Conservation (phyloP, 2,797 vertebrate genomes). For the Channa striata region DNA sequence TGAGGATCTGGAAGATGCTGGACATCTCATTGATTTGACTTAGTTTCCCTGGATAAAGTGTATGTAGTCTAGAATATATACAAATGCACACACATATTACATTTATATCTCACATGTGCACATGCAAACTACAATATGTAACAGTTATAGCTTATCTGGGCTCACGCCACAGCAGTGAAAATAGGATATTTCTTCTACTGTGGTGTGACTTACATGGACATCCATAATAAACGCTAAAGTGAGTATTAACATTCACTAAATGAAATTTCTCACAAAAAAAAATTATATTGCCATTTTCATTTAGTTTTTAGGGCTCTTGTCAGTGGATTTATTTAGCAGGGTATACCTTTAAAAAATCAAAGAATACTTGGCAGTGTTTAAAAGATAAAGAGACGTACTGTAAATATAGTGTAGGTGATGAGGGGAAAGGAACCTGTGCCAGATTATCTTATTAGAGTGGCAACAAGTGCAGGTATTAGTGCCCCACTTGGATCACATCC, state of each 20-base stretch:
- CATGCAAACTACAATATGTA: constrained; percentile 34
- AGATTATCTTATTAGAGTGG: constrained; percentile 60
- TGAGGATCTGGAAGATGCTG: constrained; percentile 27
- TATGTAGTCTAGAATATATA: too few species aligned
- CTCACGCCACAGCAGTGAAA: constrained; percentile 56
- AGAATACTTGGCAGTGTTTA: background rate
- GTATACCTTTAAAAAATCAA: background rate
- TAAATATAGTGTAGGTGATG: constrained; percentile 23
- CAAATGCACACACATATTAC: constrained; percentile 5
- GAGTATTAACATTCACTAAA: too few species aligned
- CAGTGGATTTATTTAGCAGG: too few species aligned
- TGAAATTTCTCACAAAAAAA: too few species aligned
- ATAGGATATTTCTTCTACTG: constrained; percentile 30
- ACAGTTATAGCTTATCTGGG: constrained; percentile 61
- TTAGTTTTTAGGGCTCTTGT: too few species aligned
- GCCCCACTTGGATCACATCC: constrained; percentile 65
- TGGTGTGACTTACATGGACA: background rate
- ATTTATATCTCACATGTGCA: constrained; percentile 7
- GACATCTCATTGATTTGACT: constrained; percentile 63
- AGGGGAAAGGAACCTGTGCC: constrained; percentile 34
- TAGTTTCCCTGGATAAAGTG: constrained; percentile 52
- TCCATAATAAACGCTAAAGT: background rate
- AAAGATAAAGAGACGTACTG: constrained; percentile 1
- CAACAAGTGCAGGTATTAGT: constrained; percentile 67
- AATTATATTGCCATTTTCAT: too few species aligned